These are phyloP conservation scores for Epirrhoe alternata DNA, from an alignment of 2,888 invertebrate species.

Conservation along the genomic window DNA sequence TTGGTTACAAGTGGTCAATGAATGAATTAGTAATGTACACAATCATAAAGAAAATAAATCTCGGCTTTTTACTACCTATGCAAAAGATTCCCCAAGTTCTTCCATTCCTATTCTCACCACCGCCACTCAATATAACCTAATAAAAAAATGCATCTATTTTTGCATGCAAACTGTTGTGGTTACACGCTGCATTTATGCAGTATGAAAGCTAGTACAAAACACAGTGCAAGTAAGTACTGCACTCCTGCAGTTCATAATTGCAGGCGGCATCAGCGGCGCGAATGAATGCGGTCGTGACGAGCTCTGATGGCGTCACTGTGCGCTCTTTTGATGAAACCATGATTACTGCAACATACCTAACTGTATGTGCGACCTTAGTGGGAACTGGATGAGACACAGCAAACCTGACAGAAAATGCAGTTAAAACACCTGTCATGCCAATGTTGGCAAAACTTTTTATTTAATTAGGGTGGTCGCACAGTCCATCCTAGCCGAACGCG, in stretches of 20 bases:
- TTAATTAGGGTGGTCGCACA: no score
- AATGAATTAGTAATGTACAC: no score
- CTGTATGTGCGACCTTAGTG: conserved; percentile 46
- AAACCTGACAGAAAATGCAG: neutral
- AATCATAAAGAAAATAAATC: no score
- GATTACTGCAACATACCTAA: conserved; percentile 75
- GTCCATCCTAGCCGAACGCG: no score
- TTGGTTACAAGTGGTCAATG: no score
- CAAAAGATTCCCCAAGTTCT: no score
- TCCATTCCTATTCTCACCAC: no score
- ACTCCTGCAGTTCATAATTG: conserved; percentile 66
- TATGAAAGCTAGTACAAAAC: conserved; percentile 37
- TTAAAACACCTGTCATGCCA: no score
- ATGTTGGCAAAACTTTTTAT: no score
- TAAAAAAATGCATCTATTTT: no score
- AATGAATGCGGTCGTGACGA: conserved; percentile 73
- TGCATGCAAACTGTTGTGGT: neutral
- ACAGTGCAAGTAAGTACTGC: conserved; percentile 52
- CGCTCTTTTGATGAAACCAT: conserved; percentile 80
- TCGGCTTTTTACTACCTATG: no score
- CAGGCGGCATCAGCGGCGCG: conserved; percentile 68
- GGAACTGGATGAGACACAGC: conserved; percentile 18
- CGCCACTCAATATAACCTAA: no score
- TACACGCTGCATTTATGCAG: neutral
- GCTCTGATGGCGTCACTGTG: conserved; percentile 68